phyloP scores from a whole-genome alignment of 2,888 invertebrate species.

The Dryomyza anilis region DNA sequence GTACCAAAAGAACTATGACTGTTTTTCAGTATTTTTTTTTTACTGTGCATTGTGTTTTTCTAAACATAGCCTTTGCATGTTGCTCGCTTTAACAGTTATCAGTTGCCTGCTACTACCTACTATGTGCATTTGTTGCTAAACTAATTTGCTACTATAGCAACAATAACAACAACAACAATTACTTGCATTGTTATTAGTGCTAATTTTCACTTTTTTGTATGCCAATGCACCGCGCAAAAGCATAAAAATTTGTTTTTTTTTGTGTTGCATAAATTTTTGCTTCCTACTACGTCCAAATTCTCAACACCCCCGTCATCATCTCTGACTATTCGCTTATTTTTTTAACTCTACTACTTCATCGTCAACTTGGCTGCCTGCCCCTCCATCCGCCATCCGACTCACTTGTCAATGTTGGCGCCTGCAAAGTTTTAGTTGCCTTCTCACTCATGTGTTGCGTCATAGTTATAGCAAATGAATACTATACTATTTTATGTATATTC shows the following conservation, averaged over 20 bases:
- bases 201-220: slow-evolving; percentile 22
- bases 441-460: slow-evolving; percentile 27
- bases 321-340: background rate
- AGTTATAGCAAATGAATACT: too few species aligned
- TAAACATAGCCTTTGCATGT: too few species aligned
- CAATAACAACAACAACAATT: slow-evolving; percentile 8
- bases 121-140: background rate
- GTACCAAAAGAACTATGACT: too few species aligned
- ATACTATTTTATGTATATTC: too few species aligned
- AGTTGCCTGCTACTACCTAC: too few species aligned
- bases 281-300: slow-evolving; percentile 1
- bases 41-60: too few species aligned
- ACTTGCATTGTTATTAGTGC: background rate
- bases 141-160: background rate
- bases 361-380: background rate
- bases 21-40: too few species aligned
- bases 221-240: background rate
- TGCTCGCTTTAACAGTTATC: too few species aligned
- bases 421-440: background rate
- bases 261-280: slow-evolving; percentile 19
- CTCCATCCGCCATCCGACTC: background rate
- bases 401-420: too few species aligned
- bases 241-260: slow-evolving; percentile 25
- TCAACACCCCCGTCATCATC: background rate
- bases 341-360: too few species aligned